Base-by-base conservation (phyloP, 2,888 invertebrate species). In the Mimas tiliae region DNA sequence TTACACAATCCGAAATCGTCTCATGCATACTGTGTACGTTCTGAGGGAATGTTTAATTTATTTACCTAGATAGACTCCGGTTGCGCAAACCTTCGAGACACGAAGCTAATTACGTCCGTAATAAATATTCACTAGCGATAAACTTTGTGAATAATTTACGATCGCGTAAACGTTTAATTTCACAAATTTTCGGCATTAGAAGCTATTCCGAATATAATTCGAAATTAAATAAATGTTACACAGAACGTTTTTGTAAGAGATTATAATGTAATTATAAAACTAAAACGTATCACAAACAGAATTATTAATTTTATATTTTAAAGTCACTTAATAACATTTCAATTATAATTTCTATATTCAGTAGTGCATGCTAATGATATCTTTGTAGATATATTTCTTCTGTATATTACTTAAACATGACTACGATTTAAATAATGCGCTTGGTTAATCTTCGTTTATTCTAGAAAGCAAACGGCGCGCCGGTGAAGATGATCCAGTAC, bases 81-180 rank as follows among this genome's bases (percentile, higher is more conserved):
- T 86, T 86, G 79, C 81, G 82, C 80, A 86, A 89, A 84, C 84
- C 84, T 85, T 81, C 77, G 81, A 86, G 83, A 80, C 85, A 83
- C 77, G 81, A 86, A 89, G 85, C 87, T 89, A 90, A 89, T 90
- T 90, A 90, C 83, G 84, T 80, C 83, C 71, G 84, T 82, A 88
- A 87, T 90, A 90, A 90, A 90, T 90, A 88, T 89, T 88, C 88
- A 88, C 88, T 86, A 88, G 85, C 85, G 82, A 89, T 89, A 89
- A 90, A 89, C 85, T 89, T 85, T 74, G 84, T 73, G 86, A 88
- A 87, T 88, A 89, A 88, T 89, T 90, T 86, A 89, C 82, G 86
- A 81, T 79, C 76, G 79, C 87, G 85, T 86, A 85, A 89, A 87
- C 85, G 85, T 86, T 88, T 86, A 87, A 85, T 87, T 87, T 86